Base-by-base conservation (phyloP, 2,888 invertebrate species). In the Aleiodes leptofemur region DNA sequence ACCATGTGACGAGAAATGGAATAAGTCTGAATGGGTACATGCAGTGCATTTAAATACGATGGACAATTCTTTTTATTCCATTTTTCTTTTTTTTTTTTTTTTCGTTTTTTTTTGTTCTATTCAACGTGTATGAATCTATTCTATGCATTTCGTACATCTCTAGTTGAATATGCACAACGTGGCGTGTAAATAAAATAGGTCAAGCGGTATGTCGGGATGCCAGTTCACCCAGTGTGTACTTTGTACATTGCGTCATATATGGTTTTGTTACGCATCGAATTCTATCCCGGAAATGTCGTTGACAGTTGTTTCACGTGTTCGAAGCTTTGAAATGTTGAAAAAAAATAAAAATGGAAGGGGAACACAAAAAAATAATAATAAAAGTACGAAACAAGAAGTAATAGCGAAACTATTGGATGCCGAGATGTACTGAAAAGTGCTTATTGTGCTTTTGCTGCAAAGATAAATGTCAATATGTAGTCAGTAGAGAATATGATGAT, bases 131-230 rank as follows among this genome's bases (percentile, higher is more conserved):
- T 16, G 50, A 57, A 48, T 69, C 48, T 59, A 57, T 72, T 61
- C 59, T 38, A 64, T 72, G 53, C 56, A 51, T 48, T 50, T 69
- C 57, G 59, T 69, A 73, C 69, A 69, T 70, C 74, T 69, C 74
- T 43, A 69, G 74, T 69, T 69, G 70, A 69, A 74, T 64, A 64
- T 74, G 70, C 53, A 57, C 74, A 74, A 70, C 61, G 55, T 38
- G 61, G 69, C 51, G 69, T 69, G 56, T 50, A 74, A 69, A 64
- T 64, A 64, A 74, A 74, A 53, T 69, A 74, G 74, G 74, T 74
- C 74, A 70, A 74, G 74, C 74, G 61, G 61, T 64, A 74, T 64
- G 69, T 72, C 51, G 64, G 38, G 38, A 64, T 72, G 59, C 56
- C 38, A 50, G 56, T 50, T 9, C 50, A 23, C 43, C 59, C 57